Evolutionary conservation across 2,888 invertebrate genomes (phyloP).

Genomic region (Agrotis clavis): DNA sequence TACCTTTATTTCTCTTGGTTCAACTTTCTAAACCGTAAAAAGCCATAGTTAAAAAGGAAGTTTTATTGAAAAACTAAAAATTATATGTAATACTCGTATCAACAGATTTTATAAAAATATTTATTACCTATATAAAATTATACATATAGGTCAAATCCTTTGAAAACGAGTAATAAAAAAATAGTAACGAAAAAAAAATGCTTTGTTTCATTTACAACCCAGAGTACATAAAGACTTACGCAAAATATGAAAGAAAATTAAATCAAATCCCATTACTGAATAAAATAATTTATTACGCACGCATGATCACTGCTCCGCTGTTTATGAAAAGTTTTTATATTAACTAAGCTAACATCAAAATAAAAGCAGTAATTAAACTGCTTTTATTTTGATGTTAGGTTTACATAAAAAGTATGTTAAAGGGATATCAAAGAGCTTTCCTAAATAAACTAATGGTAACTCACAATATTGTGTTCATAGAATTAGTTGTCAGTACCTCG

Average conservation of each 20-base stretch:
- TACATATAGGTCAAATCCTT: background rate
- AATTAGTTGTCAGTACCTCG: background rate
- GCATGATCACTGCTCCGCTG: background rate
- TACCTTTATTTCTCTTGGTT: slow-evolving; percentile 9
- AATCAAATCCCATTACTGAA: background rate
- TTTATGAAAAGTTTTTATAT: slow-evolving; percentile 1
- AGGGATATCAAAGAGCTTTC: slow-evolving; percentile 10
- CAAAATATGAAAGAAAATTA: slow-evolving; percentile 8
- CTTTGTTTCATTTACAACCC: slow-evolving; percentile 10
- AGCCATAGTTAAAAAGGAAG: slow-evolving; percentile 1
- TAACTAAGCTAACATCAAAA: slow-evolving; percentile 9
- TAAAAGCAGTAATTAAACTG: slow-evolving; percentile 21
- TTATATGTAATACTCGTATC: background rate
- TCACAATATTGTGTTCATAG: background rate
- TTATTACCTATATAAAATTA: background rate
- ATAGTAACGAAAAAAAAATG: background rate
- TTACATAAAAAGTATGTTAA: background rate
- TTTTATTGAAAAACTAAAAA: background rate
- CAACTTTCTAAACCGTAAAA: slow-evolving; percentile 14
- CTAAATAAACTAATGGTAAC: background rate
- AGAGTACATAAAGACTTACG: background rate
- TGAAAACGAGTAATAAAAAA: background rate
- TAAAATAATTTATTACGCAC: background rate
- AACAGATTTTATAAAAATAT: slow-evolving; percentile 18
- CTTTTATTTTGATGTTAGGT: too few species aligned